Evolutionary conservation across 2,888 invertebrate genomes (phyloP), one percentile per base, ranked within the genome.

Genomic region (Amblyteles armatorius): DNA sequence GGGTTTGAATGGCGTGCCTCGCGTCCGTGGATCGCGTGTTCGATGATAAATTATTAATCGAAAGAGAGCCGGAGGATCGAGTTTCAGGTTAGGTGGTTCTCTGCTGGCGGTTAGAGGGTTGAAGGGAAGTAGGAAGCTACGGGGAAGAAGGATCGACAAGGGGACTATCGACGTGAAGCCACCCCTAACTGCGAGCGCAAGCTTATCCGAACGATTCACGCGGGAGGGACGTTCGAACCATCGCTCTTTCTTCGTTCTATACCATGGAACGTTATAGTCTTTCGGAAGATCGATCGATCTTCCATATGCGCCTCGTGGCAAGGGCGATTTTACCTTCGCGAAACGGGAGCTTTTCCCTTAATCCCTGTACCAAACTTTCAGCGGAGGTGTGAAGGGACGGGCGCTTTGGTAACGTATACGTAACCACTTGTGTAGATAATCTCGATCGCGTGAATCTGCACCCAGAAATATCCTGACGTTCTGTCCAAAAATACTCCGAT

Each of bases 1-100:
- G 79, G 69, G 65, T 67, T 52, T 60, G 52, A 36, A 79, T 65
- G 19, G 60, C 48, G 60, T 26, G 79, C 50, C 6, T 69, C n/a
- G 40, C 52, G 74, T 65, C 36, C 36, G 26, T 50, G 57, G 69
- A 29, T 29, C 65, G 26, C 57, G 79, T 65, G 71, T 33, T 82
- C 79, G 67, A 82, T 82, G 82, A 85, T 85, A 79, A 85, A 82
- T 85, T 85, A 85, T 85, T 85, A 85, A 85, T 82, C 82, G 79
- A 82, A 74, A 72, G 76, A 55, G 71, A 72, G 55, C 74, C 40
- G 67, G 85, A 72, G 72, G 82, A 77, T 79, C 60, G 76, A 76
- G 79, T 77, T 82, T 40, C 71, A 79, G 76, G 67, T 72, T 71
- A 55, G 79, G 69, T 67, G 57, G 40, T 73, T 33, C 57, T 69